Conservation (phyloP, 2,888 invertebrate genomes). For the Caenorhabditis sp. region DNA sequence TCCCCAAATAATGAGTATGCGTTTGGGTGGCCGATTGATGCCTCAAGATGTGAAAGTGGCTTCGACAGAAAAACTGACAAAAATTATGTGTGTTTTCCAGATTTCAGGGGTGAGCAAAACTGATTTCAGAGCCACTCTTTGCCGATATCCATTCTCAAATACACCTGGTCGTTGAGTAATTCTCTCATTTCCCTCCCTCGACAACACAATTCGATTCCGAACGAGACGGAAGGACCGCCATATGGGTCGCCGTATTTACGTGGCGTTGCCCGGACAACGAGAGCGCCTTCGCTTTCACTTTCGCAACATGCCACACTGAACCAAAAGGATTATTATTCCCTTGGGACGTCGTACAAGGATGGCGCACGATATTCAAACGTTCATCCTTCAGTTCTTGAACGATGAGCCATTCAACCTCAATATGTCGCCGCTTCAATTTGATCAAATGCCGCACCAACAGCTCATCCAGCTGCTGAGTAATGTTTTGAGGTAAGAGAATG, state of each 20-base stretch:
- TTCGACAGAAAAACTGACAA: background rate
- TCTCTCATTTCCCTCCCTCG: background rate
- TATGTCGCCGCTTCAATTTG: constrained; percentile 89
- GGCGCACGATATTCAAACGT: constrained; percentile 59
- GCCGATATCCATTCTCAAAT: background rate
- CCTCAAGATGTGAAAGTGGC: background rate
- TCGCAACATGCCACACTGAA: background rate
- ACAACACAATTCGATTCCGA: background rate
- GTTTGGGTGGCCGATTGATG: constrained; percentile 9
- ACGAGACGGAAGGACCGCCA: background rate
- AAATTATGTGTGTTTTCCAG: background rate
- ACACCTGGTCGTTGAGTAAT: constrained; percentile 3
- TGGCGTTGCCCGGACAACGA: constrained; percentile 25
- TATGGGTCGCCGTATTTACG: constrained; percentile 15
- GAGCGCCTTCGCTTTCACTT: too few relatives aligned
- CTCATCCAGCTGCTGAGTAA: constrained; percentile 87
- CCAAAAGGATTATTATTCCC: too few relatives aligned
- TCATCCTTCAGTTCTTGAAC: constrained; percentile 85
- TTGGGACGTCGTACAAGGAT: too few relatives aligned
- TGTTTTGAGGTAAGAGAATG: constrained; percentile 82
- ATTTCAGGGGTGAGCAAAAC: too few relatives aligned
- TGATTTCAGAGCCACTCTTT: background rate
- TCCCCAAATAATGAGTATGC: constrained; percentile 16
- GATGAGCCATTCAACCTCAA: constrained; percentile 85
- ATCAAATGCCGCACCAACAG: constrained; percentile 86